Evolutionary conservation across 2,888 invertebrate species (phyloP).

Genomic region (Plutella xylostella): DNA sequence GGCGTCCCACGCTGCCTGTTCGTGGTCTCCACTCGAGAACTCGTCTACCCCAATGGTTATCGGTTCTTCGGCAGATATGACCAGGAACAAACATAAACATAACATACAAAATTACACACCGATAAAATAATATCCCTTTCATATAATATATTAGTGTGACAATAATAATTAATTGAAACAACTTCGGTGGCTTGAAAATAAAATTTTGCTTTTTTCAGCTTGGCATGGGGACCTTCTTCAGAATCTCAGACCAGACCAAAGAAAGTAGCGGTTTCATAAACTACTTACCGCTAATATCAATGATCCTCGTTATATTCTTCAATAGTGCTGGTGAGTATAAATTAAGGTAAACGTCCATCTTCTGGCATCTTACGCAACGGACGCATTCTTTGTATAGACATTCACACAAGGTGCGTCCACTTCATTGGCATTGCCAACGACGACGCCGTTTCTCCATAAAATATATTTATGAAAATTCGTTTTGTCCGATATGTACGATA

Average conservation of each 20-base stretch:
- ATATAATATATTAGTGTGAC: no score
- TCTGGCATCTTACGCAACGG: no score
- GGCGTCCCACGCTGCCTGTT: no score
- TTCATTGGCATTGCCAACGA: no score
- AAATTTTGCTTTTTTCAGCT: constrained; percentile 17
- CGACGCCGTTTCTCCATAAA: no score
- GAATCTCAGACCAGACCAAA: constrained; percentile 12
- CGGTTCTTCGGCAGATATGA: neutral
- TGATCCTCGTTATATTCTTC: constrained; percentile 17
- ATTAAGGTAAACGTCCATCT: no score
- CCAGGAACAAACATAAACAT: neutral
- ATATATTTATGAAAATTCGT: no score
- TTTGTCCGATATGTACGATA: no score
- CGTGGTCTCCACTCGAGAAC: no score
- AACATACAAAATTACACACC: neutral
- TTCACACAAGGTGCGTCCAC: no score
- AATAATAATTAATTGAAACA: no score
- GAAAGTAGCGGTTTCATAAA: constrained; percentile 18
- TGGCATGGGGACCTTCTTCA: constrained; percentile 22
- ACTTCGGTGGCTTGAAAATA: neutral
- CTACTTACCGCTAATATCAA: constrained; percentile 20
- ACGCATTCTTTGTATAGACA: no score
- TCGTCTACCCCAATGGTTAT: neutral
- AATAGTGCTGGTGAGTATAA: constrained; percentile 22
- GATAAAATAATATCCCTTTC: neutral